Evolutionary conservation across 2,113 vertebrate species (phyloP), one percentile per base, ranked within the genome.

Genomic region (Seriola dumerili): DNA sequence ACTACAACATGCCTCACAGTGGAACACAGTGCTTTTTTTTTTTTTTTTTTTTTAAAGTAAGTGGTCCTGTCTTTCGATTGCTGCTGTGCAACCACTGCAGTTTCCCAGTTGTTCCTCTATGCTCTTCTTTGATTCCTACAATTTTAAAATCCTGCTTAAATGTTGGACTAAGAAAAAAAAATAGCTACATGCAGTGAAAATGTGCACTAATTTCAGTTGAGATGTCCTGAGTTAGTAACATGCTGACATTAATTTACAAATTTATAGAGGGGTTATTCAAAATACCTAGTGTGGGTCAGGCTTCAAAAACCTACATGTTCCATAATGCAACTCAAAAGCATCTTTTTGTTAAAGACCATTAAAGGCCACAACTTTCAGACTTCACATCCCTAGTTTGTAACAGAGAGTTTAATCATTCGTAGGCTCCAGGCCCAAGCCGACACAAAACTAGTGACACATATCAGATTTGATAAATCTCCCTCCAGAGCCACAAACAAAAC

Each of bases 41-140:
- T 65, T 58, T 50, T 59, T 25, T 29, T 29, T 29, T 29, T 65
- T 58, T 50, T 54, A 29, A 73, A 57, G 5, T 13, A 34, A 77
- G 46, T 40, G 13, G 5, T 25, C 25, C 13, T 70, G 25, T 55
- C 4, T 38, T 64, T 68, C 4, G 11, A n/a, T 54, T 11, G 44
- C 46, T 5, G 0, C 57, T 42, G 32, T 42, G 23, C 36, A 16
- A 59, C 32, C 65, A 29, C 40, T 21, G 34, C 32, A 59, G 50
- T 44, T 46, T 69, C 50, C 52, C 23, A 58, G 8, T 17, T 57
- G 38, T 55, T 5, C 14, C 4, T 23, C 4, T 34, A 1, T n/a
- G 8, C 9, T 12, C 2, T 73, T 38, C 29, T 34, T 29, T 44
- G 5, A 48, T 16, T 16, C 2, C 1, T 46, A 5, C 0, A 0